A percentile compares a stretch with the other conserved stretches of the same genome.
Conservation (phyloP, 1,140 invertebrate species). For the Drosophila littoralis region DNA sequence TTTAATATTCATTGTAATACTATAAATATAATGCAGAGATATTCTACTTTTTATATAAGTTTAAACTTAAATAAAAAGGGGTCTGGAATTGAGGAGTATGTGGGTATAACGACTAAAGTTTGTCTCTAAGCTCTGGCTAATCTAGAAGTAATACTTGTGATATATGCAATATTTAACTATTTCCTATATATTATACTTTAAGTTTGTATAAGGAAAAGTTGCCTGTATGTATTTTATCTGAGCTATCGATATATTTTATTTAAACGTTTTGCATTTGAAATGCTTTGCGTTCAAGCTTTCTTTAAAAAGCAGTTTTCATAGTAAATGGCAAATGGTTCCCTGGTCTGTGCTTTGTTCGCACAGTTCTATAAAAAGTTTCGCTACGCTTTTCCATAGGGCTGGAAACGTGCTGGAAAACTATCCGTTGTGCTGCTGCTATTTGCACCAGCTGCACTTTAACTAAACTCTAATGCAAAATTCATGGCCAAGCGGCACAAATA, state of each 20-base stretch:
- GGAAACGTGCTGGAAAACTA: background rate
- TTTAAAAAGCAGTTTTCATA: conserved; percentile 52
- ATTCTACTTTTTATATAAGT: too few species aligned
- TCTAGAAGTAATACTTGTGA: too few species aligned
- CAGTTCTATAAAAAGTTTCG: conserved; percentile 41
- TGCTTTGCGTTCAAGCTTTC: background rate
- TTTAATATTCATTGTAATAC: too few species aligned
- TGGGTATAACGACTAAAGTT: too few species aligned
- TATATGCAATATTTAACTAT: too few species aligned
- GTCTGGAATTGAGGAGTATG: too few species aligned
- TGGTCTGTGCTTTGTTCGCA: conserved; percentile 17
- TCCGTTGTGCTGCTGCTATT: conserved; percentile 39
- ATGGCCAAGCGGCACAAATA: conserved; percentile 59
- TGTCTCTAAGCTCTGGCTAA: too few species aligned
- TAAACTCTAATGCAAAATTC: conserved; percentile 82
- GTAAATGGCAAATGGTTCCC: conserved; percentile 31
- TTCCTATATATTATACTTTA: too few species aligned
- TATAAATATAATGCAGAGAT: too few species aligned
- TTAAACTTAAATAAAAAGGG: too few species aligned
- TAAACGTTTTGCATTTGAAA: background rate
- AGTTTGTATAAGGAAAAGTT: too few species aligned
- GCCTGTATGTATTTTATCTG: too few species aligned
- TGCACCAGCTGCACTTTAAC: conserved; percentile 81
- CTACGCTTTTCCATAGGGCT: conserved; percentile 12
- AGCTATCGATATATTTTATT: background rate